These are phyloP conservation scores for Pitangus sulphuratus DNA, from an alignment of 2,797 vertebrate genomes.

Conservation along the genomic window DNA sequence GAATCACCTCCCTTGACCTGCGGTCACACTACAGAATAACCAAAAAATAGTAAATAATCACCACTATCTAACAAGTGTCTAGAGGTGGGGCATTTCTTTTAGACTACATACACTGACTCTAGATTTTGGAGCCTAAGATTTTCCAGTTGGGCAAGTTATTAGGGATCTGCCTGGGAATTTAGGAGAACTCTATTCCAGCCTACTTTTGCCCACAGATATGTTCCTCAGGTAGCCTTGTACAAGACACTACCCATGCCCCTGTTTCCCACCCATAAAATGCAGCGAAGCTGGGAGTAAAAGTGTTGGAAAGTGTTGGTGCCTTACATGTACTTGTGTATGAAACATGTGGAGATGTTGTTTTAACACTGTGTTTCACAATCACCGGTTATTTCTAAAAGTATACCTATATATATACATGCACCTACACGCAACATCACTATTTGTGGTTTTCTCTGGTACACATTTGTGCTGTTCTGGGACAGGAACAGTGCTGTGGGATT, in stretches of 20 bases:
- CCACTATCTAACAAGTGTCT: background rate
- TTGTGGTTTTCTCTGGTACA: background rate
- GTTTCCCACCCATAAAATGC: background rate
- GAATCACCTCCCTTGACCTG: background rate
- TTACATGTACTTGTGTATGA: rapidly evolving
- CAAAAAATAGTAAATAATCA: background rate
- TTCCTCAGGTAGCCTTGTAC: background rate
- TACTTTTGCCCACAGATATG: rapidly evolving
- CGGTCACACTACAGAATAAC: background rate
- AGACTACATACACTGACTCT: background rate
- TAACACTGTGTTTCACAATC: background rate
- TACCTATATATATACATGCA: too few relatives aligned
- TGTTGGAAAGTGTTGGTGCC: background rate
- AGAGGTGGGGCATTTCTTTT: background rate
- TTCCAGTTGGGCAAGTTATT: background rate
- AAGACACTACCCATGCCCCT: background rate
- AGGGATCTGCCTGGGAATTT: background rate
- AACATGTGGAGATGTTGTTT: background rate
- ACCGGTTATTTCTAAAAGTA: background rate
- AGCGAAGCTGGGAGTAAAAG: background rate
- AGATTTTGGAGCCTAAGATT: background rate
- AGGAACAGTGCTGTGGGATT: rapidly evolving
- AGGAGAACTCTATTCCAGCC: background rate
- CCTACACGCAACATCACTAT: rapidly evolving
- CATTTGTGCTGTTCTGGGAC: background rate